A percentile compares a stretch with the other conserved stretches of the same genome.
Evolutionary conservation across 2,113 vertebrate genomes (phyloP).

Genomic region (Pseudolaguvia tuberculata): DNA sequence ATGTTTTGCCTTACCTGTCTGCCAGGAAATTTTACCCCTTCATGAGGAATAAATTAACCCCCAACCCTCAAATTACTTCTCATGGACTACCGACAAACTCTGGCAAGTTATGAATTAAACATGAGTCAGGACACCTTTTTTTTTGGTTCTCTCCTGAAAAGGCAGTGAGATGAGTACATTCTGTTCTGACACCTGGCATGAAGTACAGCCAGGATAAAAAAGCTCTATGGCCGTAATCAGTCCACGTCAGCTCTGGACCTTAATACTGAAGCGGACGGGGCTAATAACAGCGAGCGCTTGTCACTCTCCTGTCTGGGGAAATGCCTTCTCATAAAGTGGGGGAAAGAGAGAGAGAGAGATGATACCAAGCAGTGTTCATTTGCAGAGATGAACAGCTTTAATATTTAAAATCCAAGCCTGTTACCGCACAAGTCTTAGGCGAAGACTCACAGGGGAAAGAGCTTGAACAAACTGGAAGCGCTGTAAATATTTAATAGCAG

Average conservation of each 20-base stretch:
- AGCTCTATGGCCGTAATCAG: constrained; percentile 17
- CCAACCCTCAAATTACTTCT: constrained; percentile 11
- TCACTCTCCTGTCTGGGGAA: constrained; percentile 50
- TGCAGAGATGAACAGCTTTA: constrained; percentile 56
- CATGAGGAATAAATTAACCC: constrained; percentile 29
- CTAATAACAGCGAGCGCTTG: constrained; percentile 56
- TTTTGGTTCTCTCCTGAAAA: not conserved
- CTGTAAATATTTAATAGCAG: constrained; percentile 66
- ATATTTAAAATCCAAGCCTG: constrained; percentile 61
- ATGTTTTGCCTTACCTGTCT: constrained; percentile 11
- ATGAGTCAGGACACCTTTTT: constrained; percentile 8
- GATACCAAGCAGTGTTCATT: constrained; percentile 49
- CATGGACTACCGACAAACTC: constrained; percentile 9
- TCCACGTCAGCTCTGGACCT: constrained; percentile 26
- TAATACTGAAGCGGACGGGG: constrained; percentile 35
- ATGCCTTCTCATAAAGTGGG: constrained; percentile 56
- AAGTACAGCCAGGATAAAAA: not conserved
- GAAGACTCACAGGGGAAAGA: constrained; percentile 42
- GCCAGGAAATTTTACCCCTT: not conserved
- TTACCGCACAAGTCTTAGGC: constrained; percentile 55
- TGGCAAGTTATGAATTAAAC: constrained; percentile 32
- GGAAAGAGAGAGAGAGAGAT: not conserved
- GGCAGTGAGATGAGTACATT: constrained; percentile 6
- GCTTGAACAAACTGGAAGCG: constrained; percentile 51
- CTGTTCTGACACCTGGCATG: constrained; percentile 27